Evolutionary conservation across 2,888 invertebrate genomes (phyloP).

Genomic region (Loripinus fragilis): DNA sequence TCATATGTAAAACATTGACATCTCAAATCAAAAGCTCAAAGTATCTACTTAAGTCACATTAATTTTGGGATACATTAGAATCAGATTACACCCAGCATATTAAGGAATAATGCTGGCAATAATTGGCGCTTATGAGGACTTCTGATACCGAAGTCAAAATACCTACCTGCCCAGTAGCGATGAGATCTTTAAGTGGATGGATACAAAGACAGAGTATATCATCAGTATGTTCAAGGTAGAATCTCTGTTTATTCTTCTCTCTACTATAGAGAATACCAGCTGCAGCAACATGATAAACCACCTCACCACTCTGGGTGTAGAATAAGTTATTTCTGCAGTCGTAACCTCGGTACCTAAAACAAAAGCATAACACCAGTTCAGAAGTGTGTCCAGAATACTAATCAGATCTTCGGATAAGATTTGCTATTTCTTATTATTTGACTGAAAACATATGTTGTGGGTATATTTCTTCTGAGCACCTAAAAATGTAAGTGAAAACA

Average conservation of each 20-base stretch:
- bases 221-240: slow-evolving; percentile 84
- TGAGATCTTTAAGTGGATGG: slow-evolving; percentile 83
- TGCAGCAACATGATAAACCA: slow-evolving; percentile 84
- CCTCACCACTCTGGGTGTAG: slow-evolving; percentile 81
- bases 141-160: not conserved
- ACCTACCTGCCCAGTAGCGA: slow-evolving; percentile 84
- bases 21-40: no score
- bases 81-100: no score
- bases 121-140: not conserved
- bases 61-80: no score
- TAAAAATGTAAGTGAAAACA: no score
- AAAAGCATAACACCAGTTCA: no score
- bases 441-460: no score
- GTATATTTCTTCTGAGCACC: no score
- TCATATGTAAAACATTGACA: no score
- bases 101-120: not conserved
- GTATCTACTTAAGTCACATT: no score
- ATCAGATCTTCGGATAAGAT: no score
- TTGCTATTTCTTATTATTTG: no score
- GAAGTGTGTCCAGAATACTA: no score
- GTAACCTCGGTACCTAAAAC: slow-evolving; percentile 83
- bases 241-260: slow-evolving; percentile 81
- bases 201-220: slow-evolving; percentile 84
- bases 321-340: slow-evolving; percentile 84
- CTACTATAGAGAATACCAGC: slow-evolving; percentile 83